Evolutionary conservation across 2,888 invertebrate species (phyloP), one percentile per base, ranked within the genome.

Genomic region (Alentia gelatinosa): DNA sequence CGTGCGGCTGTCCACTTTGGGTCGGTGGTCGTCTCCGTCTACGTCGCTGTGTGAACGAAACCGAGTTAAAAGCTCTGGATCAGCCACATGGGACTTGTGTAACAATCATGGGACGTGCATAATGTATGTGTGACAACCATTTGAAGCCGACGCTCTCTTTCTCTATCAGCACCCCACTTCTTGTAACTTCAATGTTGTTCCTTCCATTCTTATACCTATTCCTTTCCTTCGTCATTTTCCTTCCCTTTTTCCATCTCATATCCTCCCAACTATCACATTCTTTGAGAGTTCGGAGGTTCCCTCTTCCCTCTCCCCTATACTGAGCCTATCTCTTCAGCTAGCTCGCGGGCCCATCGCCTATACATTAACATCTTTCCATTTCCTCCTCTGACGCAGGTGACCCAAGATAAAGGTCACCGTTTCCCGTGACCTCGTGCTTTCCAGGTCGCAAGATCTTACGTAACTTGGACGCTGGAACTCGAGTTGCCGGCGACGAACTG

Each of bases 1-100:
- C 35, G 15, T 39, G 37, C 19, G 79, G 79, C 79, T 79, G 79
- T 79, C 79, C 79, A 79, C 79, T 79, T 35, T 39, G 79, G 39
- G 79, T 39, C 79, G 37, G 12, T 23, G 79, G 39, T n/a, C 37
- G 79, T 35, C 39, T 79, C 79, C 19, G 37, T 79, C 79, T 79
- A 12, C 79, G 79, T 79, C 79, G 35, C 79, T 35, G 79, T 79
- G 79, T 79, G 79, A 79, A 79, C 23, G 79, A 79, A 79, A 79
- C 79, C 39, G 79, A 79, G 79, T 79, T 79, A 79, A 79, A 39
- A 39, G 37, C 39, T 39, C 37, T 15, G 23, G 37, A 79, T 5
- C 79, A 39, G 79, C 79, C 79, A 79, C 79, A 39, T 35, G 79
- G 79, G 79, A 79, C 79, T 79, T 79, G 79, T 79, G 79, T 79